phyloP scores from a whole-genome alignment of 2,797 vertebrate species.

The Onychomys leucogaster region DNA sequence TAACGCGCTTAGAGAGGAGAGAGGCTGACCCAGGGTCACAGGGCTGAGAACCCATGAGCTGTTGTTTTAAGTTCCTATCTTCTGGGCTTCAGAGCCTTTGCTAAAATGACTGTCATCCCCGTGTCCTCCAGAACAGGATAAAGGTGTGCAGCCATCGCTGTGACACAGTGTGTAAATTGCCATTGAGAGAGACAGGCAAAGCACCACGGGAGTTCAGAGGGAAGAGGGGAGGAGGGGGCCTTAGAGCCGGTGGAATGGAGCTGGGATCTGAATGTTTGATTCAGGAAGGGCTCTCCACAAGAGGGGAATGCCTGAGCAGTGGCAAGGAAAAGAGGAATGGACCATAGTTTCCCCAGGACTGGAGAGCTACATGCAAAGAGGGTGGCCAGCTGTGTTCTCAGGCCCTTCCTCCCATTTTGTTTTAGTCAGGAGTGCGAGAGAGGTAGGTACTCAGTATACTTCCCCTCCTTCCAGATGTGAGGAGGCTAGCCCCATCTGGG shows the following conservation, averaged over 20 bases:
- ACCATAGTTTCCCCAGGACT: background rate
- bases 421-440: background rate
- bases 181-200: background rate
- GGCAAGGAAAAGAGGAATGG: background rate
- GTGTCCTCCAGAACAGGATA: background rate
- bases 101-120: background rate
- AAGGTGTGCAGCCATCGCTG: background rate
- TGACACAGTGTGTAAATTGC: background rate
- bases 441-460: background rate
- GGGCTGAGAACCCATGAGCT: background rate
- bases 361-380: background rate
- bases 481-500: background rate
- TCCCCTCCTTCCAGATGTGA: background rate
- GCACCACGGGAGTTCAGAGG: background rate
- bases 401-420: background rate
- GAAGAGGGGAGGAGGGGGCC: background rate
- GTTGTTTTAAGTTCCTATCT: slow-evolving; percentile 1
- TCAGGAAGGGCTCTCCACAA: background rate
- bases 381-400: background rate
- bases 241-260: background rate
- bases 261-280: background rate
- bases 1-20: background rate
- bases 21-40: background rate
- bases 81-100: background rate
- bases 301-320: background rate